Percentiles rank a stretch among this genome's conserved stretches.
These are phyloP conservation scores for Corvus cornix DNA, from an alignment of 2,113 vertebrate species.

Conservation along the genomic window DNA sequence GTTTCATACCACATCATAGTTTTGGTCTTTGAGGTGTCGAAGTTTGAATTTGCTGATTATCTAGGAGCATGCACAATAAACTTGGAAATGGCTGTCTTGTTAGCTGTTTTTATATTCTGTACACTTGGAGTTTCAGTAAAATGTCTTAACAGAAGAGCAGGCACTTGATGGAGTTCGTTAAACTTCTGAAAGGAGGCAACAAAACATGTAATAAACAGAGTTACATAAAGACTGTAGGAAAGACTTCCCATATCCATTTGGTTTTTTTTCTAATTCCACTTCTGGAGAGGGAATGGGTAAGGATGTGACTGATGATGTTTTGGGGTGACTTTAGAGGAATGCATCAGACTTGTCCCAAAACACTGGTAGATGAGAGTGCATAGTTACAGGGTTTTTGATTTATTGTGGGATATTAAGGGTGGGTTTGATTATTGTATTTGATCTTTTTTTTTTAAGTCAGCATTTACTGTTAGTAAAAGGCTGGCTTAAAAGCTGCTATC, in stretches of 20 bases:
- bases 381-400: not conserved
- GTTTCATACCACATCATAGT: fast-evolving
- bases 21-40: not conserved
- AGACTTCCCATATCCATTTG: not conserved
- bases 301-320: not conserved
- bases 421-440: not conserved
- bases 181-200: not conserved
- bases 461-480: not conserved
- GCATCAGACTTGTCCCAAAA: not conserved
- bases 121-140: not conserved
- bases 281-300: not conserved
- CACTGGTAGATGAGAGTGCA: not conserved
- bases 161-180: not conserved
- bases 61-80: not conserved
- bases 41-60: not conserved
- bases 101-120: not conserved
- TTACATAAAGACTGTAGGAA: not conserved
- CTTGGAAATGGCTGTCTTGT: fast-evolving
- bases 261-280: not conserved
- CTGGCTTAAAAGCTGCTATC: not conserved
- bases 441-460: not conserved
- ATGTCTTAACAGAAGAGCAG: not conserved
- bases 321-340: not conserved
- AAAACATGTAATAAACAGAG: not conserved
- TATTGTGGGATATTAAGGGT: not conserved